Evolutionary conservation across 1,140 invertebrate genomes (phyloP), one percentile per base, ranked within the genome.

Genomic region (Centruroides sculpturatus): DNA sequence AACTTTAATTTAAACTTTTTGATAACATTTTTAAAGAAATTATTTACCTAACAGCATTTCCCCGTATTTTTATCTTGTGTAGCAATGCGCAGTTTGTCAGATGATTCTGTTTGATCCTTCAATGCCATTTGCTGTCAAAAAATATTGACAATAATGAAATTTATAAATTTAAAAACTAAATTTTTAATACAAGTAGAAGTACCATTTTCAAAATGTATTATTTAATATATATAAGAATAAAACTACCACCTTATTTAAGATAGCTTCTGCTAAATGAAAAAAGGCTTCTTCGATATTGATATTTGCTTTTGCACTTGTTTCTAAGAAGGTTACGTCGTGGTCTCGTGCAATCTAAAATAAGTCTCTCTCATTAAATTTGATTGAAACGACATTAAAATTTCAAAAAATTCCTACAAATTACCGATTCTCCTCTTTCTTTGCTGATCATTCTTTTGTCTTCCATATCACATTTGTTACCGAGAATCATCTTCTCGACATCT

Each of bases 391-490:
- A 51, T 51, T 34, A 51, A 51, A 34, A 51, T 51, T n/a, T 51
- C 3, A 54, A 13, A 5, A 47, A 12, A 60, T 35, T 34, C 0
- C 5, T 23, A 5, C 47, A 52, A 70, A 73, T 70, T 69, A 89
- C 87, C 63, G 83, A 82, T 79, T 95, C 88, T 69, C 92, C 92
- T 70, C 83, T 79, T 69, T 92, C 88, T 74, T 83, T 89, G 66
- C 82, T 85, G 62, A 99, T 92, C 70, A 92, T 86, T 77, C 96
- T 81, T 77, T 92, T 95, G 70, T 94, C 92, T 72, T 94, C 88
- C 87, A 98, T 94, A 80, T 99, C 96, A 84, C 93, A 97, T 80
- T 99, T 99, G 75, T 99, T 99, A 57, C 96, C 96, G 68, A 99
- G 79, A 69, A 99, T 93, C 95, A 99, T 98, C 76, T 98, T 98